Conservation (phyloP, 2,888 invertebrate species). For the Ypsolopha sequella region DNA sequence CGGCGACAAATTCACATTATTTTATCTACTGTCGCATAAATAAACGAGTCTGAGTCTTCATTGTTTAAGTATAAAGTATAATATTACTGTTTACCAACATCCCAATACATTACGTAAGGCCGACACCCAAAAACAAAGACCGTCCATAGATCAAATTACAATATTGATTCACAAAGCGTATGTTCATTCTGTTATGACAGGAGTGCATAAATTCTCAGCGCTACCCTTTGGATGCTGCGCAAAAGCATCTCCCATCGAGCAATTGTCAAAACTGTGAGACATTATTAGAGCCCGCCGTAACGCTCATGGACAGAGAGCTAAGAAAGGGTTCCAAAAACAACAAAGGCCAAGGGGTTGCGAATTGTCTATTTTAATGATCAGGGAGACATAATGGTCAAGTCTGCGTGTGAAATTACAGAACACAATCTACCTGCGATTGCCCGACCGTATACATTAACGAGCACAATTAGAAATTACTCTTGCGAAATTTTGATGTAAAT, state of each 20-base stretch:
- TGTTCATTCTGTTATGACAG: slow-evolving; percentile 69
- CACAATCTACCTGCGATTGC: background rate
- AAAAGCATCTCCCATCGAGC: slow-evolving; percentile 46
- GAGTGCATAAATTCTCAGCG: slow-evolving; percentile 61
- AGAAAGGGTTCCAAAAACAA: slow-evolving; percentile 44
- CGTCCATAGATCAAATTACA: slow-evolving; percentile 57
- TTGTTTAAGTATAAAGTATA: slow-evolving; percentile 44
- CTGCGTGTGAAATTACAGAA: slow-evolving; percentile 43
- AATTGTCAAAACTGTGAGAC: slow-evolving; percentile 54
- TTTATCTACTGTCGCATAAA: background rate
- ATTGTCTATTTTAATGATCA: slow-evolving; percentile 53
- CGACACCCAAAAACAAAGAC: slow-evolving; percentile 63
- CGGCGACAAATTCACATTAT: background rate
- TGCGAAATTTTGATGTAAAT: background rate
- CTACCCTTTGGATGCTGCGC: slow-evolving; percentile 64
- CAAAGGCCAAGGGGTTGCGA: slow-evolving; percentile 39
- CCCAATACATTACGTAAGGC: slow-evolving; percentile 52
- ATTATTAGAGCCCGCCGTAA: slow-evolving; percentile 43
- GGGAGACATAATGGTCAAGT: slow-evolving; percentile 56
- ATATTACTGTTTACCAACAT: slow-evolving; percentile 39
- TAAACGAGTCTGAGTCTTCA: slow-evolving; percentile 18
- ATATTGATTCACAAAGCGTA: slow-evolving; percentile 68
- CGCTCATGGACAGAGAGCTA: slow-evolving; percentile 48
- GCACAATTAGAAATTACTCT: background rate
- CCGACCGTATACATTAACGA: background rate